Conservation (phyloP, 2,888 invertebrate species). For the Erynnis tages region DNA sequence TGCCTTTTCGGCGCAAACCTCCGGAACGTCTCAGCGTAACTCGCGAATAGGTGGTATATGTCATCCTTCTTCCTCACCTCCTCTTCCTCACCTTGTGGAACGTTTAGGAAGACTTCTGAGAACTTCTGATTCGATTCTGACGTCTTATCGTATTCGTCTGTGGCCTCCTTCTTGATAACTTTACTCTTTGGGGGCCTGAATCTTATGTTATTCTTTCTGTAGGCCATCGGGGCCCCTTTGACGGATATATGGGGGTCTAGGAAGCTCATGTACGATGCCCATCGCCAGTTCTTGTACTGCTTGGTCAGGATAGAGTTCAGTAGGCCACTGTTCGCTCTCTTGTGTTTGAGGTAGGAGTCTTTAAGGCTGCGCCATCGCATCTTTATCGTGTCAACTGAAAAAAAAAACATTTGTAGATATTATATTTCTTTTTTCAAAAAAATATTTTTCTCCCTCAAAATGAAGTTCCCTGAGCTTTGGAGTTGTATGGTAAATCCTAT, state of each 20-base stretch:
- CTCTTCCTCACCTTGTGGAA: not conserved
- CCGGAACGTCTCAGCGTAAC: not conserved
- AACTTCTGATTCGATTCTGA: not conserved
- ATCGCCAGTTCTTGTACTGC: conserved; percentile 2
- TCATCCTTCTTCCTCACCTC: not conserved
- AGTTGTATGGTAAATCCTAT: too few relatives aligned
- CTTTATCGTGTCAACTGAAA: conserved; percentile 1
- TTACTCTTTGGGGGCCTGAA: not conserved
- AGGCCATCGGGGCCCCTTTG: not conserved
- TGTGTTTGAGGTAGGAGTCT: not conserved
- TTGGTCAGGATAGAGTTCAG: not conserved
- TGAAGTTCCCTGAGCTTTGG: too few relatives aligned
- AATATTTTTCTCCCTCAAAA: too few relatives aligned
- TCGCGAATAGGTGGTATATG: not conserved
- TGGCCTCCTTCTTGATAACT: not conserved
- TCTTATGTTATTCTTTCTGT: not conserved
- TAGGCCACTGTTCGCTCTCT: not conserved
- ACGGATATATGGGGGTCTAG: not conserved
- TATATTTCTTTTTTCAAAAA: too few relatives aligned
- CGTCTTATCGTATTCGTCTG: not conserved
- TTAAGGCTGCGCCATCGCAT: conserved; percentile 1
- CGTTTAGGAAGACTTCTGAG: not conserved
- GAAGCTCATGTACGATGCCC: not conserved
- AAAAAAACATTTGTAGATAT: not conserved
- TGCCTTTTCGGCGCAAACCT: conserved; percentile 2